These are phyloP conservation scores for Diachasma alloeum DNA, from an alignment of 1,140 invertebrate species.

Conservation along the genomic window DNA sequence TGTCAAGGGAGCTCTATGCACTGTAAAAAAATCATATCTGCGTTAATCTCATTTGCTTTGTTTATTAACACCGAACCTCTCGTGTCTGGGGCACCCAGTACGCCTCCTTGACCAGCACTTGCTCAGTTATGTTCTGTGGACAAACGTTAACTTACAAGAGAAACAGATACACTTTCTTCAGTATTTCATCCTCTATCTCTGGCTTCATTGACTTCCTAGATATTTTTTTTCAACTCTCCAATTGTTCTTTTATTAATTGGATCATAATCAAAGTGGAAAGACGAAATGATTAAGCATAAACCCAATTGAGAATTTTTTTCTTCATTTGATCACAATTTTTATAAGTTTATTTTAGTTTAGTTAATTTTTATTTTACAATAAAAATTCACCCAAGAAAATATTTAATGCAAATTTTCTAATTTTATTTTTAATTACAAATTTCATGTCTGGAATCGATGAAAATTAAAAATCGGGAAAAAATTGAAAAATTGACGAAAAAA, in stretches of 20 bases:
- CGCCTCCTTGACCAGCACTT: conserved; percentile 91
- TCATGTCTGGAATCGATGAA: no score
- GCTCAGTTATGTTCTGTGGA: conserved; percentile 91
- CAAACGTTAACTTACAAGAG: conserved; percentile 61
- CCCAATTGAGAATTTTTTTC: neutral
- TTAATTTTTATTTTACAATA: no score
- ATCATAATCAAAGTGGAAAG: neutral
- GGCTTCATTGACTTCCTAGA: neutral
- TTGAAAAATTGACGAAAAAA: neutral
- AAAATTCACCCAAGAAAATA: neutral
- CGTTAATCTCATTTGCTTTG: conserved; percentile 24
- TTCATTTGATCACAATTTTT: neutral
- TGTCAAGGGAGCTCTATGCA: conserved; percentile 12
- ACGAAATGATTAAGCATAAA: neutral
- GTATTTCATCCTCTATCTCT: neutral
- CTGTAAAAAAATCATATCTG: conserved; percentile 13
- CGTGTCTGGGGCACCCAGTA: conserved; percentile 89
- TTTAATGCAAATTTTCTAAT: no score
- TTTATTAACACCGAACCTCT: conserved; percentile 76
- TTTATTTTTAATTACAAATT: no score
- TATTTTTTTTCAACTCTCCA: neutral
- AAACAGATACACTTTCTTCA: neutral
- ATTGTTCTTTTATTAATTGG: neutral
- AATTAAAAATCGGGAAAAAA: neutral
- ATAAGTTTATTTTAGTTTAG: no score